These are phyloP conservation scores for Albula glossodonta DNA, from an alignment of 2,113 vertebrate species.

Conservation along the genomic window DNA sequence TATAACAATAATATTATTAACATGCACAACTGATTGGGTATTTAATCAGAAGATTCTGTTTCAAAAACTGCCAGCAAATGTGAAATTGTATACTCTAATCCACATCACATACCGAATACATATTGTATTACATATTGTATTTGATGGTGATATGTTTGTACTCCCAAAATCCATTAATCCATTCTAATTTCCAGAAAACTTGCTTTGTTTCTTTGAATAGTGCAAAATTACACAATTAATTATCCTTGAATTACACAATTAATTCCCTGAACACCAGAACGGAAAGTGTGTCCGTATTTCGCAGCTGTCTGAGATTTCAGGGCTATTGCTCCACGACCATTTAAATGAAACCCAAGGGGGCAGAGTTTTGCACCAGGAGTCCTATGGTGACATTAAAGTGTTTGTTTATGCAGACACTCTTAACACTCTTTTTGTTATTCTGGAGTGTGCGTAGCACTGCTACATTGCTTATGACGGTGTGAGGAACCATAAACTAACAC, in stretches of 20 bases:
- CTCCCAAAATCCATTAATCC: constrained; percentile 76
- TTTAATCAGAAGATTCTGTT: constrained; percentile 44
- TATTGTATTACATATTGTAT: constrained; percentile 81
- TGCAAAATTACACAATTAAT: too few relatives aligned
- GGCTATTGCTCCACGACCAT: constrained; percentile 65
- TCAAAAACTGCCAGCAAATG: too few relatives aligned
- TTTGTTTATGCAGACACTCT: background rate
- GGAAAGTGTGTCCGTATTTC: constrained; percentile 63
- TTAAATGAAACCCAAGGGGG: constrained; percentile 64
- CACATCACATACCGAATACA: constrained; percentile 65
- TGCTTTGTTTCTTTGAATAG: constrained; percentile 71
- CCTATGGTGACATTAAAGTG: constrained; percentile 33
- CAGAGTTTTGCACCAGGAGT: constrained; percentile 17
- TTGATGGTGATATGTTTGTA: constrained; percentile 18
- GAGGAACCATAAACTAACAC: constrained; percentile 41
- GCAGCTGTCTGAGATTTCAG: constrained; percentile 66
- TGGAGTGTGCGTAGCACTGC: constrained; percentile 27
- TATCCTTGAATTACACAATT: constrained; percentile 50
- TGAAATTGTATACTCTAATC: too few relatives aligned
- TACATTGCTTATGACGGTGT: constrained; percentile 46
- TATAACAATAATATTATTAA: too few relatives aligned
- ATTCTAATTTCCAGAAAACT: constrained; percentile 78
- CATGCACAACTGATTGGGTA: constrained; percentile 48
- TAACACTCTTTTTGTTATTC: constrained; percentile 2
- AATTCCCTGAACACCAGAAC: constrained; percentile 70